phyloP scores from a whole-genome alignment of 2,888 invertebrate genomes.

The Cyrtodaria siliqua region DNA sequence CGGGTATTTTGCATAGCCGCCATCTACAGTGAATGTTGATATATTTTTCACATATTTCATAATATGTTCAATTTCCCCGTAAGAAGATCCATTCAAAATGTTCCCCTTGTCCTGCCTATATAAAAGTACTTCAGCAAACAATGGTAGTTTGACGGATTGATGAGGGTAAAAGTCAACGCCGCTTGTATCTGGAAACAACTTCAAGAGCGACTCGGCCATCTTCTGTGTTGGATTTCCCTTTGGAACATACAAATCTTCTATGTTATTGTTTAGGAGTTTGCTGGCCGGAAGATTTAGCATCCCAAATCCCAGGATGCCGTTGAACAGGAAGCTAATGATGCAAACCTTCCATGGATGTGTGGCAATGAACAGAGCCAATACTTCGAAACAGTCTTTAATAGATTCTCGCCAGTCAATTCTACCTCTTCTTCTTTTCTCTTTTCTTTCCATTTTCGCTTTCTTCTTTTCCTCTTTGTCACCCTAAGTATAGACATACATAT shows the following conservation, averaged over 20 bases:
- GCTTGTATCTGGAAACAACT: constrained; percentile 40
- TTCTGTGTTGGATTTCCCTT: constrained; percentile 25
- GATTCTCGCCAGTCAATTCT: background rate
- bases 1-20: constrained; percentile 22
- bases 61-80: constrained; percentile 33
- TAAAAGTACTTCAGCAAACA: constrained; percentile 34
- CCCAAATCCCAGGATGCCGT: constrained; percentile 39
- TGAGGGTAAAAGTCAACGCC: constrained; percentile 32
- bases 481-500: background rate
- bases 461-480: constrained; percentile 14
- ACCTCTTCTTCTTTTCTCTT: constrained; percentile 2
- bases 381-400: constrained; percentile 24
- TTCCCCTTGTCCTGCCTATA: constrained; percentile 27
- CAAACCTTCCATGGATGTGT: constrained; percentile 47
- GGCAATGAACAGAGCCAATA: constrained; percentile 20
- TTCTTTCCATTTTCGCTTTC: constrained; percentile 6
- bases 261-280: constrained; percentile 45
- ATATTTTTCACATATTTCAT: constrained; percentile 35
- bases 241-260: constrained; percentile 48
- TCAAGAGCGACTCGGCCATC: constrained; percentile 10
- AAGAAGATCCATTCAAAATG: constrained; percentile 21
- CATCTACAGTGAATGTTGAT: constrained; percentile 21
- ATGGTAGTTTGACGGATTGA: constrained; percentile 32
- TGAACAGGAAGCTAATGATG: constrained; percentile 32
- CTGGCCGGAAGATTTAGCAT: constrained; percentile 35